Conservation (phyloP, 2,797 vertebrate genomes). For the Chrysocyon brachyurus region DNA sequence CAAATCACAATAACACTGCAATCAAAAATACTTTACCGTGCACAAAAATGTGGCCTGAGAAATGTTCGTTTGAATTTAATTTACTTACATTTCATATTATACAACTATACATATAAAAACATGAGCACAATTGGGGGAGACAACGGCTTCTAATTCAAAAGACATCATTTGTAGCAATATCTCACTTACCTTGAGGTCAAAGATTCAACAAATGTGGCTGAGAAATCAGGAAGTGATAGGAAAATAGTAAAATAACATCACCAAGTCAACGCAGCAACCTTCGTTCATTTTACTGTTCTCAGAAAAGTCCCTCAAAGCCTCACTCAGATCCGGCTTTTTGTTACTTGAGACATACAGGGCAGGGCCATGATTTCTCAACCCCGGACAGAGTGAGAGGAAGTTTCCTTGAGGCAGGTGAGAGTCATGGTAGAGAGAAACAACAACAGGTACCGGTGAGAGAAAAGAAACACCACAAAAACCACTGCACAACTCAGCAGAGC, state of each 20-base stretch:
- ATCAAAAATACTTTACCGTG: constrained; percentile 58
- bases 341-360: not conserved
- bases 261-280: not conserved
- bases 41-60: constrained; percentile 24
- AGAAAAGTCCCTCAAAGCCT: not conserved
- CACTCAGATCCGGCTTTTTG: not conserved
- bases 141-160: not conserved
- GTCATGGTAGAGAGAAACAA: not conserved
- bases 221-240: not conserved
- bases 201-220: not conserved
- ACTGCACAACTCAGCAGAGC: not conserved
- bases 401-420: not conserved
- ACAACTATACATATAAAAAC: not conserved
- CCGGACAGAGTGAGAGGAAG: not conserved
- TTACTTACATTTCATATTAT: constrained; percentile 20
- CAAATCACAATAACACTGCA: constrained; percentile 32
- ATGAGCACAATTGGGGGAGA: not conserved
- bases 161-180: not conserved
- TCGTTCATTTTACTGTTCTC: not conserved
- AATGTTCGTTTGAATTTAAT: constrained; percentile 47
- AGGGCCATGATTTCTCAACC: not conserved
- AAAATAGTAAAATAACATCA: not conserved
- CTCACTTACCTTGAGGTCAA: not conserved
- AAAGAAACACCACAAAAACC: not conserved
- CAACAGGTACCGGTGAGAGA: not conserved